Conservation (phyloP, 2,888 invertebrate species). For the Sceliomorpha sp. region DNA sequence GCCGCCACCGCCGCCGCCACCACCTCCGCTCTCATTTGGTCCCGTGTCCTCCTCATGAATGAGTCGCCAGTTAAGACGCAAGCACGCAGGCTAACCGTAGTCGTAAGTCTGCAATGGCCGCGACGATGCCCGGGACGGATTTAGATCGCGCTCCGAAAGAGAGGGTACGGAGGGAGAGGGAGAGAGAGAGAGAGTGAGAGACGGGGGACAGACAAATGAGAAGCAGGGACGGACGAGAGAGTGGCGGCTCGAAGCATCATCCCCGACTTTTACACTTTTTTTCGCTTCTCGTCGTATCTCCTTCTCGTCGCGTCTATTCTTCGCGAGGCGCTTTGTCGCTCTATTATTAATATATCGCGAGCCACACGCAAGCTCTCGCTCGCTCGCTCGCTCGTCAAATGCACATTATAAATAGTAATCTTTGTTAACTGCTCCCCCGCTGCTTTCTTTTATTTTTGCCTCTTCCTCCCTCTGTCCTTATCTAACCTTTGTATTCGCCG, state of each 20-base stretch:
- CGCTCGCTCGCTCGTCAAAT: constrained; percentile 44
- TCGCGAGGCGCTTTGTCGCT: constrained; percentile 68
- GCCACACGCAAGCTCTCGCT: constrained; percentile 35
- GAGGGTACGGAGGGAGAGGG: constrained; percentile 23
- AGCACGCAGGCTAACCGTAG: constrained; percentile 60
- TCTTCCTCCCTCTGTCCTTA: constrained; percentile 58
- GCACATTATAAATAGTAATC: constrained; percentile 77
- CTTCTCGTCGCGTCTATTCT: constrained; percentile 59
- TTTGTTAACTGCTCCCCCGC: constrained; percentile 71
- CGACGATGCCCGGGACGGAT: constrained; percentile 70
- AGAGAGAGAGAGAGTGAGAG: constrained; percentile 4
- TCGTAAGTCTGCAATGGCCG: constrained; percentile 66
- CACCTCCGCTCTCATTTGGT: constrained; percentile 48
- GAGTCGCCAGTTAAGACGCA: constrained; percentile 67
- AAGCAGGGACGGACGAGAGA: constrained; percentile 24
- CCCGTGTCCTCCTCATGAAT: constrained; percentile 74
- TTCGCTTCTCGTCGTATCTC: constrained; percentile 36
- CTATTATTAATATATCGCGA: constrained; percentile 75
- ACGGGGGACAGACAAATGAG: constrained; percentile 12
- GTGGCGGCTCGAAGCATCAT: constrained; percentile 48
- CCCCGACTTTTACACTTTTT: constrained; percentile 38
- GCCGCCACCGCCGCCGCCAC: constrained; percentile 34
- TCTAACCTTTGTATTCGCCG: constrained; percentile 16
- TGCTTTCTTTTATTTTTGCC: constrained; percentile 67
- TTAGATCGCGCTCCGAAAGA: constrained; percentile 67